Evolutionary conservation across 2,888 invertebrate species (phyloP), one percentile per base, ranked within the genome.

Genomic region (Papilio protenor): DNA sequence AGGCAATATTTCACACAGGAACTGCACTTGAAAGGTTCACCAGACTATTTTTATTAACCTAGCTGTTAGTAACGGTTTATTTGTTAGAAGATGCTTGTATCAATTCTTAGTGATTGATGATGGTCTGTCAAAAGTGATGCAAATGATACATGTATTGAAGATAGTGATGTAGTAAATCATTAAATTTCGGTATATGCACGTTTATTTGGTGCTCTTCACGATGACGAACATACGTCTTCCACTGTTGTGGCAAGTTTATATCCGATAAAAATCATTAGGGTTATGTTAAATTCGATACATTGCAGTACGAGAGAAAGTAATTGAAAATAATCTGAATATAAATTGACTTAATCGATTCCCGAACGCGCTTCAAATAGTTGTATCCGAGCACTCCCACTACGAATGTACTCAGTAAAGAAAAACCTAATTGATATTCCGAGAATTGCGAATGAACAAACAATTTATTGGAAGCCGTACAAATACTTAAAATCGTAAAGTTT

Each of bases 291-390:
- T 33, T 27, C 27, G 61, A 27, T 61, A 14, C 11, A 33, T 59
- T 59, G 18, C n/a, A n/a, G n/a, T 21, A 21, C 12, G 2, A 3
- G 23, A 59, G 64, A 33, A 23, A 61, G 40, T 66, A 40, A 66
- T 66, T 66, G 66, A 40, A 40, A 66, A 66, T 10, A 40, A n/a
- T 66, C 11, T 40, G 40, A 40, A 40, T 40, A 40, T 40, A 66
- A 66, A 66, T 66, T n/a, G 40, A 40, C n/a, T 66, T 40, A 66
- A 66, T 66, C 66, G 66, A 66, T 40, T 66, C 40, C 40, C 66
- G 64, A 66, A 66, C 40, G 64, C 33, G n/a, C 40, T 40, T 33
- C 40, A 33, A 61, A 40, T 11, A n/a, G 40, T 40, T 33, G 64
- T 64, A 33, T 14, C 59, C 23, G 40, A 27, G 66, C 66, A 40